Conservation (phyloP, 2,113 vertebrate genomes). For the Anseranas semipalmata region DNA sequence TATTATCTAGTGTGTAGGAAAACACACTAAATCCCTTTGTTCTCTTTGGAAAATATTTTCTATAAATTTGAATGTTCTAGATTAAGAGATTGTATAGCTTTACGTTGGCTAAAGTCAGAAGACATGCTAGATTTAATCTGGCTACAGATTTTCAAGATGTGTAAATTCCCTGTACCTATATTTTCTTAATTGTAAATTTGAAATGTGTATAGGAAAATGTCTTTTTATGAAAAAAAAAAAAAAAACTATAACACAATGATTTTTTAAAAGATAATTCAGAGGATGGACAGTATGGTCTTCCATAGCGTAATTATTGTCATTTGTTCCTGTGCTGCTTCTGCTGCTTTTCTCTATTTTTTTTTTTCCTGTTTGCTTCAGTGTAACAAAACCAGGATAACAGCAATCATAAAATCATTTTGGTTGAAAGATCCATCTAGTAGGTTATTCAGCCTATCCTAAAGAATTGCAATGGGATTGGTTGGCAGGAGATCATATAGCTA, state of each 20-base stretch:
- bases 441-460: not conserved
- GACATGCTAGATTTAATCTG: not conserved
- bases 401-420: not conserved
- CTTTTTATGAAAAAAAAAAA: not conserved
- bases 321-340: not conserved
- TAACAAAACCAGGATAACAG: constrained; percentile 9
- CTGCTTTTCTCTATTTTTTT: not conserved
- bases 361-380: not conserved
- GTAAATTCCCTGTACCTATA: not conserved
- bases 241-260: not conserved
- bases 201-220: not conserved
- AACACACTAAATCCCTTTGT: not conserved
- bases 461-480: not conserved
- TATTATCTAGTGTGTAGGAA: not conserved
- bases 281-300: not conserved
- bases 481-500: constrained; percentile 15
- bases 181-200: not conserved
- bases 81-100: not conserved
- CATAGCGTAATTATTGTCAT: not conserved
- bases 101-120: not conserved
- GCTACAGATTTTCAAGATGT: not conserved
- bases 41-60: not conserved
- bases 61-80: not conserved
- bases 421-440: not conserved
- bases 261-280: not conserved